Conservation (phyloP, 2,113 vertebrate genomes). For the Elephas maximus region DNA sequence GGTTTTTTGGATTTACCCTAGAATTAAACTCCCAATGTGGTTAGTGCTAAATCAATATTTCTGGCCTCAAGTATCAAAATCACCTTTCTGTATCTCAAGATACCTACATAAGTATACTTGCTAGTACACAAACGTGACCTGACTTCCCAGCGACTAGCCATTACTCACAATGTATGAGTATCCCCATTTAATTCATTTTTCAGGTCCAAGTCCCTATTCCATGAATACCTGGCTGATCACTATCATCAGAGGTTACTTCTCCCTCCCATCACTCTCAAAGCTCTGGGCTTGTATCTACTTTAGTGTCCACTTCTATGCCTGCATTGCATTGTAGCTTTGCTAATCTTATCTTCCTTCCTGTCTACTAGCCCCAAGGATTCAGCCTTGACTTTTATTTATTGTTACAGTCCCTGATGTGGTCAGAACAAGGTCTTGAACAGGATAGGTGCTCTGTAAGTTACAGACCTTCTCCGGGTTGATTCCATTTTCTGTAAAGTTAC, state of each 20-base stretch:
- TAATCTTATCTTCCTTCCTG: neutral
- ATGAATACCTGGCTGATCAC: neutral
- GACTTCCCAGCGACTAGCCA: neutral
- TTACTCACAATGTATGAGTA: neutral
- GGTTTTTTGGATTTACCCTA: neutral
- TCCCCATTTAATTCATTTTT: neutral
- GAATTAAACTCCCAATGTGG: neutral
- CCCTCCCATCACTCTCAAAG: too few relatives aligned
- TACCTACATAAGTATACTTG: neutral
- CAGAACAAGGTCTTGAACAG: neutral
- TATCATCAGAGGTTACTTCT: neutral
- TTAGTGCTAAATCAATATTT: neutral
- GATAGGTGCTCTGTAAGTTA: neutral
- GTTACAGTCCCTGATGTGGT: neutral
- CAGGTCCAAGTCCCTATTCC: neutral
- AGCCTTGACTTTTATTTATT: neutral
- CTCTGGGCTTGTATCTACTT: rapidly evolving
- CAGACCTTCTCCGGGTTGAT: too few relatives aligned
- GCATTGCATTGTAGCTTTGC: neutral
- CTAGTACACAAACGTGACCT: neutral
- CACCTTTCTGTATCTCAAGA: neutral
- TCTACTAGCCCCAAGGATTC: neutral
- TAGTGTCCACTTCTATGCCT: neutral
- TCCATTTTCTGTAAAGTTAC: neutral
- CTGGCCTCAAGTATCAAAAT: neutral